These are phyloP conservation scores for Lepidocolaptes lacrymiger DNA, from an alignment of 2,797 vertebrate species.

Conservation along the genomic window DNA sequence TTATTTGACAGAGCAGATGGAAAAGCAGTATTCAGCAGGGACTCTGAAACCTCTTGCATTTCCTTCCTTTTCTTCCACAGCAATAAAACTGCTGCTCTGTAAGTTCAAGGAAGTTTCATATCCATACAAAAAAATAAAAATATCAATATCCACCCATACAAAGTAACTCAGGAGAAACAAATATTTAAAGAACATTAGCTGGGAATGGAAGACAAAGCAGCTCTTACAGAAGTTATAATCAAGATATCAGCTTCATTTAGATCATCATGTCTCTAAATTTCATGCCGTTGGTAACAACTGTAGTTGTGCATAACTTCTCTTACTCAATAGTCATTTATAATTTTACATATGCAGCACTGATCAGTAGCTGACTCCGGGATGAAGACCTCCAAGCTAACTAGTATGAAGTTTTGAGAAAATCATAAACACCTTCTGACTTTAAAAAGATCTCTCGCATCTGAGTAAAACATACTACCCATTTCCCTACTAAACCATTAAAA, in stretches of 20 bases:
- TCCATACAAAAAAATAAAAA: background rate
- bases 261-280: background rate
- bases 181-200: background rate
- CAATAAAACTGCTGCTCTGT: background rate
- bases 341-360: background rate
- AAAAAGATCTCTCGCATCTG: background rate
- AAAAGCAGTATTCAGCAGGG: background rate
- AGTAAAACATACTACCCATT: background rate
- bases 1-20: background rate
- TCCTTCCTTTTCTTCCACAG: background rate
- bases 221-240: background rate
- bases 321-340: background rate
- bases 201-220: background rate
- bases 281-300: background rate
- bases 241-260: background rate
- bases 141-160: background rate
- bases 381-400: background rate
- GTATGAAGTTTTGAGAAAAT: background rate
- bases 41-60: background rate
- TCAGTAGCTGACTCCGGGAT: background rate
- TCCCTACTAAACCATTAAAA: background rate
- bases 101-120: background rate
- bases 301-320: background rate
- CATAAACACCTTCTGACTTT: background rate
- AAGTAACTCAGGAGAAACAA: background rate